phyloP scores from a whole-genome alignment of 64 coral and sea anemone genomes.

The Stylophora pistillata region DNA sequence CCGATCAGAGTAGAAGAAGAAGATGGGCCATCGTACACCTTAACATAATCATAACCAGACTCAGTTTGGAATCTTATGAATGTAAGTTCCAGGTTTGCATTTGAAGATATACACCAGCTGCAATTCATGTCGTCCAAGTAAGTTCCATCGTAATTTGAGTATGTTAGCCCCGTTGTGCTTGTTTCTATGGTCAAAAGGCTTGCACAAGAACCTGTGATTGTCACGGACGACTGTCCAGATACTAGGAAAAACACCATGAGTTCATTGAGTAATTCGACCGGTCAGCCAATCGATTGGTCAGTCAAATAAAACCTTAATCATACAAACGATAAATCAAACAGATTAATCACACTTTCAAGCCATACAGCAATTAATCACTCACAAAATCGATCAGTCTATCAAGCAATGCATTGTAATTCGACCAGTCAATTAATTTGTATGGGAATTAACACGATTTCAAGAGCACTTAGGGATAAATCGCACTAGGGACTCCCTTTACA shows the following conservation, averaged over 20 bases:
- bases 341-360: no score
- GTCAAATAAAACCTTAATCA: no score
- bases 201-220: neutral
- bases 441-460: no score
- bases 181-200: neutral
- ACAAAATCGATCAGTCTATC: no score
- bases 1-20: neutral
- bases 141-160: neutral
- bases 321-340: no score
- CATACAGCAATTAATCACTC: no score
- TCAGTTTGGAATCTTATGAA: constrained; percentile 3
- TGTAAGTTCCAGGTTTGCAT: neutral
- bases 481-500: no score
- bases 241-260: neutral
- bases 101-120: constrained; percentile 22
- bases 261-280: no score
- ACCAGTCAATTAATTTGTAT: no score
- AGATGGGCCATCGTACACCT: constrained; percentile 31
- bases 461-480: no score
- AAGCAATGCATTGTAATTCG: no score
- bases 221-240: neutral
- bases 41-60: neutral
- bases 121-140: neutral
- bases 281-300: no score
- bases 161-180: neutral